These are phyloP conservation scores for Loxodonta africana DNA, from an alignment of 2,113 vertebrate species.

Conservation along the genomic window DNA sequence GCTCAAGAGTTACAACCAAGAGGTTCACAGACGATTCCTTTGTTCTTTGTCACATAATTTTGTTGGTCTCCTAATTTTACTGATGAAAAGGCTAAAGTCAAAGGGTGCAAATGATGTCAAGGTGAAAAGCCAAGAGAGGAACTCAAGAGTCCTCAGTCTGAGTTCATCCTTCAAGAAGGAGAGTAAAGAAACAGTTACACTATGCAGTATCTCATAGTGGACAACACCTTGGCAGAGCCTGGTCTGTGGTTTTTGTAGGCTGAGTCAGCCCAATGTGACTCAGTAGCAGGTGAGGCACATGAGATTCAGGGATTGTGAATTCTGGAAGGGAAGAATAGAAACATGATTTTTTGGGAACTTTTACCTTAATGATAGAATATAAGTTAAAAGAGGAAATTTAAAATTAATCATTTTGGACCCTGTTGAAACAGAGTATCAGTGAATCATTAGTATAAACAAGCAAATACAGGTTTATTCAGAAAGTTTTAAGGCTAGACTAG, in stretches of 20 bases:
- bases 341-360: not conserved
- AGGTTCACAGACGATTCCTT: not conserved
- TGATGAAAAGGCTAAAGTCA: not conserved
- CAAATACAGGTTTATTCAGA: not conserved
- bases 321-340: constrained; percentile 7
- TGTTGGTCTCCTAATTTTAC: constrained; percentile 32
- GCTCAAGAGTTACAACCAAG: not conserved
- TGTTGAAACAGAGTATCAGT: constrained; percentile 36
- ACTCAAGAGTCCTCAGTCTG: not conserved
- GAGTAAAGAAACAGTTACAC: not conserved
- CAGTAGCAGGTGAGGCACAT: not conserved
- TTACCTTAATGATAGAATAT: not conserved
- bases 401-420: constrained; percentile 18
- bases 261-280: not conserved
- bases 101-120: not conserved
- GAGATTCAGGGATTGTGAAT: not conserved
- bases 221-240: not conserved
- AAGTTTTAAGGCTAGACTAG: not conserved
- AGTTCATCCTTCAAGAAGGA: not conserved
- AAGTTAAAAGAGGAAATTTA: constrained; percentile 30
- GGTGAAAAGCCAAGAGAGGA: not conserved
- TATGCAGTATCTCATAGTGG: not conserved
- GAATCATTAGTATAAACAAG: constrained; percentile 48
- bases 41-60: not conserved
- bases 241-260: not conserved